Evolutionary conservation across 53 echinoderm and acorn worm genomes (phyloP), one percentile per base, ranked within the genome.

Genomic region (Arbacia lixula): DNA sequence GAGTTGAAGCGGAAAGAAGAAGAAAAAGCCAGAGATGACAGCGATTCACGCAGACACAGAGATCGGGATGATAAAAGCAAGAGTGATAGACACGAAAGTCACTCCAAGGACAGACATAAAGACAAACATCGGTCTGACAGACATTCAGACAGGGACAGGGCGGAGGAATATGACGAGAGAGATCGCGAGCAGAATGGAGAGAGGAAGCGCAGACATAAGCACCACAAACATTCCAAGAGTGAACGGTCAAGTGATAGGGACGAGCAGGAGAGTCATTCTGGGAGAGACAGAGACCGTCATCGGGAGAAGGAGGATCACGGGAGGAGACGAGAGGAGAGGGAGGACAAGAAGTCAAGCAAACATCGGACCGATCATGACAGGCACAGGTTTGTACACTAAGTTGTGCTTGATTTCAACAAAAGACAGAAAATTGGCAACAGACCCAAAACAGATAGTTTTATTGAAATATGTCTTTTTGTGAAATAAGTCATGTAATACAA

Each of bases 121-220:
- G 69, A 77, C 20, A 30, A 46, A 25, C 66, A 76, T 0, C 17
- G 56, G 41, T 36, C 54, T 16, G 66, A 79, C 27, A 89, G 71
- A 81, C 22, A 83, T 60, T 77, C 60, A 17, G 84, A 85, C 1
- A 66, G 88, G 41, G 85, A 81, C 51, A 87, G 60, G n/a, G n/a
- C n/a, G n/a, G n/a, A n/a, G n/a, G n/a, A n/a, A 50, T 31, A 53
- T 20, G 53, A 35, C 42, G 87, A 81, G 57, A 68, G 72, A 68
- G 67, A 84, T 2, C 42, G 61, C 85, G 61, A 89, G 29, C 38
- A 81, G 72, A 43, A 91, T 40, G 83, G 85, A 78, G 58, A 66
- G 36, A 36, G 34, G 36, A n/a, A n/a, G n/a, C 66, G 72, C 3
- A 76, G 73, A 79, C 54, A 84, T 69, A 84, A 40, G 62, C 63